These are phyloP conservation scores for Oreochromis mossambicus DNA, from an alignment of 2,797 vertebrate genomes.

Conservation along the genomic window DNA sequence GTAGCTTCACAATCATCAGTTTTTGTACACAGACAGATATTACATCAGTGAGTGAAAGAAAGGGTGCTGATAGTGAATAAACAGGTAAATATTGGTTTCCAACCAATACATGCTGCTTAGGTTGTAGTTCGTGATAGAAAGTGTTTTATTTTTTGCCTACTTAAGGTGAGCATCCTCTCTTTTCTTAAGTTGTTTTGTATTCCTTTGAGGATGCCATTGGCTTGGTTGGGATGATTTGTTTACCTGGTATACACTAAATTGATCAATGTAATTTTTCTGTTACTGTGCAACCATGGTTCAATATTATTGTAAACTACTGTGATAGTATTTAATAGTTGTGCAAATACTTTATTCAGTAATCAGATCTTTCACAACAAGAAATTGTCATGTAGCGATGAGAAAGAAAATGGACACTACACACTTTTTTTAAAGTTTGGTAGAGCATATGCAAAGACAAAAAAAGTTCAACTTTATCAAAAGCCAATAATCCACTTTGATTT, in stretches of 20 bases:
- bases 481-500: neutral
- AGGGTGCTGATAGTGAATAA: neutral
- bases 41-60: neutral
- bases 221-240: neutral
- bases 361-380: neutral
- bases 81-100: neutral
- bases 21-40: too few relatives aligned
- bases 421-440: neutral
- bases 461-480: constrained; percentile 4
- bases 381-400: neutral
- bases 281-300: neutral
- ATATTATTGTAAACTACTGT: neutral
- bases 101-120: neutral
- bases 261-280: neutral
- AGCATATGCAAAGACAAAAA: constrained; percentile 19
- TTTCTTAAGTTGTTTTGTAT: neutral
- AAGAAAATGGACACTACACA: neutral
- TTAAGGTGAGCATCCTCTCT: neutral
- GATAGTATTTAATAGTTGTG: neutral
- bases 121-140: neutral
- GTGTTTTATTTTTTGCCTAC: neutral
- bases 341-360: neutral
- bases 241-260: too few relatives aligned
- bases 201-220: neutral
- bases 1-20: neutral